phyloP scores from a whole-genome alignment of 2,113 vertebrate genomes.

The Micronycteris hirsuta region DNA sequence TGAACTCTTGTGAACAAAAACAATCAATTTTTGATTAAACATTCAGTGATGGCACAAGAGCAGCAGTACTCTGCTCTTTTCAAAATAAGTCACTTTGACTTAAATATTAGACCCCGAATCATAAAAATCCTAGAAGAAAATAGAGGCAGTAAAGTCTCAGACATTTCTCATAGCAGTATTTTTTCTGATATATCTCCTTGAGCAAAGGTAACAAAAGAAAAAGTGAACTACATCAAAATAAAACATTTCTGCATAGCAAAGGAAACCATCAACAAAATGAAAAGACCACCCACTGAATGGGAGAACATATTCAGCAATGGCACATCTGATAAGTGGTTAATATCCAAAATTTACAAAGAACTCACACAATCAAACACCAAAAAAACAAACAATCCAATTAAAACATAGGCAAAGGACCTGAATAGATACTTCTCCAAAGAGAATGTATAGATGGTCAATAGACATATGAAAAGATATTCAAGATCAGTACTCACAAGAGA shows the following conservation, averaged over 20 bases:
- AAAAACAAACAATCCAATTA: not conserved
- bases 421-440: not conserved
- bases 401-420: not conserved
- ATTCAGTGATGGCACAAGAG: not conserved
- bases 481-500: not conserved
- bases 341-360: not conserved
- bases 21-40: slow-evolving; percentile 32
- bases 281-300: not conserved
- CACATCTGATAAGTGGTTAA: not conserved
- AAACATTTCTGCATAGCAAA: not conserved
- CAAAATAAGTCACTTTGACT: not conserved
- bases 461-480: not conserved
- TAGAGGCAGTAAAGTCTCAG: not conserved
- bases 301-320: not conserved
- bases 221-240: not conserved
- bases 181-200: not conserved
- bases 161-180: not conserved
- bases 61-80: not conserved
- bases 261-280: not conserved
- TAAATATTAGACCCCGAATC: not conserved
- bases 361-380: not conserved
- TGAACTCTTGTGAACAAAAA: slow-evolving; percentile 46
- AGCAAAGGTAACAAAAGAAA: not conserved
- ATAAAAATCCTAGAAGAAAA: not conserved
- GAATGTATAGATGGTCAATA: not conserved